Conservation (phyloP, 1,140 invertebrate genomes). For the Parasteatoda tepidariorum region DNA sequence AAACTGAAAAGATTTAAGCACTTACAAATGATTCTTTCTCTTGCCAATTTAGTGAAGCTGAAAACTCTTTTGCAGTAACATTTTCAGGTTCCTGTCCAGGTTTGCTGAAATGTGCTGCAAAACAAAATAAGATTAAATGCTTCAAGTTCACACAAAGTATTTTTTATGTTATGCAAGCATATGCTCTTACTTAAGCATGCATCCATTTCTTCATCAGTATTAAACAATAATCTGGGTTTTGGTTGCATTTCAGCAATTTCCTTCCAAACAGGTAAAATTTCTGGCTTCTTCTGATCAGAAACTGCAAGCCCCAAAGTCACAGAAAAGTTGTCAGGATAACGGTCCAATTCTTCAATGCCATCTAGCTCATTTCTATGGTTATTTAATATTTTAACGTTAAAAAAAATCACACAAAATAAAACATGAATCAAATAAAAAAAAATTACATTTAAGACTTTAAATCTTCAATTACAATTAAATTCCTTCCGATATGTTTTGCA, state of each 20-base stretch:
- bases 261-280: slow-evolving; percentile 74
- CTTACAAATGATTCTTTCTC: slow-evolving; percentile 55
- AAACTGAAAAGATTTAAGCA: too few relatives aligned
- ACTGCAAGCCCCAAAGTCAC: slow-evolving; percentile 81
- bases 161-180: not conserved
- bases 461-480: too few relatives aligned
- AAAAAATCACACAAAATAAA: too few relatives aligned
- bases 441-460: too few relatives aligned
- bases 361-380: slow-evolving; percentile 78
- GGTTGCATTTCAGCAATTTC: slow-evolving; percentile 72
- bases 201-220: slow-evolving; percentile 83
- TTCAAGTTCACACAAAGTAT: not conserved
- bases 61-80: slow-evolving; percentile 15
- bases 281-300: slow-evolving; percentile 76
- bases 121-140: not conserved
- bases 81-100: slow-evolving; percentile 24
- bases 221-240: slow-evolving; percentile 78
- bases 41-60: slow-evolving; percentile 53
- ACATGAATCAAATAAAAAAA: too few relatives aligned
- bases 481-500: too few relatives aligned
- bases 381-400: not conserved
- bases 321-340: slow-evolving; percentile 82
- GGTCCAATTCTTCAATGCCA: slow-evolving; percentile 81
- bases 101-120: slow-evolving; percentile 41
- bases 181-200: slow-evolving; percentile 65